These are phyloP conservation scores for Cataglyphis livida DNA, from an alignment of 2,888 invertebrate species.

Conservation along the genomic window DNA sequence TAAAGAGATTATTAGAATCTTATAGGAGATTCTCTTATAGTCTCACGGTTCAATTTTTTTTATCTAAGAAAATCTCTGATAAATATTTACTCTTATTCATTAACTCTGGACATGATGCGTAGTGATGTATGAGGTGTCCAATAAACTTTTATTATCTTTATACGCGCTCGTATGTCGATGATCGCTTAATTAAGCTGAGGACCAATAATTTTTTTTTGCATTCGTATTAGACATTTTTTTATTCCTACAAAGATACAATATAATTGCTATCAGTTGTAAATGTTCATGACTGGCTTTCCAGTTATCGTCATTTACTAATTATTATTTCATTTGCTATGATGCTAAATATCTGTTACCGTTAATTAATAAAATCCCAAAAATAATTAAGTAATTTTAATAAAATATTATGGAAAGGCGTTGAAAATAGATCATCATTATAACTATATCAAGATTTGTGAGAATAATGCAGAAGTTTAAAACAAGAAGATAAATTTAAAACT, in stretches of 20 bases:
- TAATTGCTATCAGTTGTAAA: not conserved
- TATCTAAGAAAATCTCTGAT: conserved; percentile 53
- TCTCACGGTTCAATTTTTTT: not conserved
- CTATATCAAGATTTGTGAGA: not conserved
- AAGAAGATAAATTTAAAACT: not conserved
- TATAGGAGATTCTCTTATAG: not conserved
- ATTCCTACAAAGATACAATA: not conserved
- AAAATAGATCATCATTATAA: not conserved
- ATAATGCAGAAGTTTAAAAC: not conserved
- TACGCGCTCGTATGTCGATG: conserved; percentile 33
- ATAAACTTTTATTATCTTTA: conserved; percentile 78
- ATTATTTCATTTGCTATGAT: not conserved
- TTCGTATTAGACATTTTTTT: not conserved
- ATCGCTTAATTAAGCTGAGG: conserved; percentile 54
- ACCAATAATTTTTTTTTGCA: conserved; percentile 18
- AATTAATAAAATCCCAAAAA: not conserved
- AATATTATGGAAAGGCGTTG: not conserved
- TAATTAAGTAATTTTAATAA: conserved; percentile 1
- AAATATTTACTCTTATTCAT: conserved; percentile 82
- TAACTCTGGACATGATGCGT: conserved; percentile 69
- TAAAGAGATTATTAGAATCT: not conserved
- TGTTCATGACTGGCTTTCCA: not conserved
- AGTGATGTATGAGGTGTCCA: conserved; percentile 61
- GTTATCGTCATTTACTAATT: conserved; percentile 26
- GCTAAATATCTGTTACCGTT: not conserved